phyloP scores from a whole-genome alignment of 2,797 vertebrate species.

The Pithecia hirsuta region DNA sequence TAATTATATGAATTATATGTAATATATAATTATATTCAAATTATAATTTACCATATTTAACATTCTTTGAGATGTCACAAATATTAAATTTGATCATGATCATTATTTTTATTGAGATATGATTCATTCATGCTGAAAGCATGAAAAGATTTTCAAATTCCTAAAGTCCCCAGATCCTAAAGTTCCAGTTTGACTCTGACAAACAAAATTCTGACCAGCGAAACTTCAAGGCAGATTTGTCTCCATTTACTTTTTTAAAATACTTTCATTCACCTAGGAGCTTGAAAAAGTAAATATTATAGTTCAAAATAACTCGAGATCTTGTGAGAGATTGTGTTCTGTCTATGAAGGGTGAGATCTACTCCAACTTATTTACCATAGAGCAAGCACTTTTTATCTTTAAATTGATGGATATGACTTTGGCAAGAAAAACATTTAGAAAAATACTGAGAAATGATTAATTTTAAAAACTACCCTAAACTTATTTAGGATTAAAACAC shows the following conservation, averaged over 20 bases:
- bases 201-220: constrained; percentile 38
- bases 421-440: constrained; percentile 6
- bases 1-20: neutral
- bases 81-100: neutral
- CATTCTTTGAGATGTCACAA: neutral
- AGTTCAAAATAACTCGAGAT: neutral
- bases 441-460: constrained; percentile 35
- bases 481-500: neutral
- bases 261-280: constrained; percentile 18
- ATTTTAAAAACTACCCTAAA: constrained; percentile 20
- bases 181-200: neutral
- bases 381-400: constrained; percentile 15
- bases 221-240: neutral
- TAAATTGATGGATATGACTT: constrained; percentile 5
- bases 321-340: neutral
- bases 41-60: constrained; percentile 30
- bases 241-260: neutral
- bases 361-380: constrained; percentile 22
- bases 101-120: neutral
- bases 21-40: neutral
- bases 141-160: constrained; percentile 18
- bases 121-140: neutral
- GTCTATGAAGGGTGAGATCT: neutral
- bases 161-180: neutral
- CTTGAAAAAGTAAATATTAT: constrained; percentile 37